These are phyloP conservation scores for Endotricha flammealis DNA, from an alignment of 2,888 invertebrate species.

Conservation along the genomic window DNA sequence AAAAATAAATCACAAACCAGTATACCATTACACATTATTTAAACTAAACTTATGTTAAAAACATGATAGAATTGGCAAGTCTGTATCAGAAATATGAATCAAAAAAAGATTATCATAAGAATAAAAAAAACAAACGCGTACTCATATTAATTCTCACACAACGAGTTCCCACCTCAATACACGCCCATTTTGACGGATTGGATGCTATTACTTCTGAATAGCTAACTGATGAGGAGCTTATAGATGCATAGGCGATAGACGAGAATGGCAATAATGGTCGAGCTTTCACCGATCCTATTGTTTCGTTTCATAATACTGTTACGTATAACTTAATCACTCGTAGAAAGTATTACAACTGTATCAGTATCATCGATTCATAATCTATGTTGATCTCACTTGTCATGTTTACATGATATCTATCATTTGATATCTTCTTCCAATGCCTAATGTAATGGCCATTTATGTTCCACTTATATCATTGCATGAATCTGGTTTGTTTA, in stretches of 20 bases:
- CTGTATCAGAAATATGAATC: too few relatives aligned
- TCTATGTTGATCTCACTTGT: background rate
- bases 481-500: background rate
- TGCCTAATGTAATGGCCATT: too few relatives aligned
- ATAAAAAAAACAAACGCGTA: too few relatives aligned
- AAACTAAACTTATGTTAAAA: too few relatives aligned
- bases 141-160: slow-evolving; percentile 12
- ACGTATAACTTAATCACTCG: slow-evolving; percentile 46
- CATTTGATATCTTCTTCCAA: too few relatives aligned
- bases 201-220: slow-evolving; percentile 32
- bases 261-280: slow-evolving; percentile 36
- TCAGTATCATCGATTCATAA: slow-evolving; percentile 26
- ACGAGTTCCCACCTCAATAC: slow-evolving; percentile 1
- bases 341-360: slow-evolving; percentile 59
- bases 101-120: too few relatives aligned
- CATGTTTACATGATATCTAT: background rate
- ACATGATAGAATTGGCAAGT: too few relatives aligned
- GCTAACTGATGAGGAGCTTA: slow-evolving; percentile 33
- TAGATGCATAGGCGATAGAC: slow-evolving; percentile 28
- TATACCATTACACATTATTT: too few relatives aligned
- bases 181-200: slow-evolving; percentile 29
- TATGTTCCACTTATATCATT: too few relatives aligned
- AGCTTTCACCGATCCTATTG: slow-evolving; percentile 54
- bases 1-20: too few relatives aligned
- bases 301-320: slow-evolving; percentile 53